Base-by-base conservation (phyloP, 2,797 vertebrate species). In the Mormyrops boulengeri region DNA sequence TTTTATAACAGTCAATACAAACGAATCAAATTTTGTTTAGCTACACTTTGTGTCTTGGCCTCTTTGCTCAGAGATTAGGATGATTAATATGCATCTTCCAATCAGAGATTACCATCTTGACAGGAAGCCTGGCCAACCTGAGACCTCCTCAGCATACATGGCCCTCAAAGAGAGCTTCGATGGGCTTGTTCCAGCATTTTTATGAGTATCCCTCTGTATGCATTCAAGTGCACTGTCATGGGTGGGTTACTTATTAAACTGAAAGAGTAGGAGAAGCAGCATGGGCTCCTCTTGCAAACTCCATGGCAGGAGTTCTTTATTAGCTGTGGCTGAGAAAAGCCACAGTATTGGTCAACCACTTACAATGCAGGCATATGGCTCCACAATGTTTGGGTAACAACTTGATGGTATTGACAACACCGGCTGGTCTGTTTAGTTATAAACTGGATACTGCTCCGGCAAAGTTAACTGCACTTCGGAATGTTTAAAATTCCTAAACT, bases 211-310 rank as follows among this genome's bases (percentile, higher is more conserved):
- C 41, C 44, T 47, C 44, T 55, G 85, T 22, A 11, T 82, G 41
- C 7, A 82, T 82, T 82, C 77, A 82, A 47, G 41, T 47, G 38
- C 77, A 47, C 41, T 82, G n/a, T 85, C n/a, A 85, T 85, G 1
- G 44, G 47, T 50, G 49, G 26, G 44, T 85, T 85, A 85, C 84
- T 85, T 52, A 85, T 85, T 52, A 85, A 85, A 85, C 14, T 85
- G 53, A 60, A 55, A 38, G 26, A 55, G 85, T 17, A 87, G 50
- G 50, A 55, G 3, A 4, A 41, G 14, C 30, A 87, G 50, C n/a
- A 85, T 30, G 47, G 11, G 22, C 22, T 26, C 49, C 17, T 52
- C 22, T 17, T 50, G 84, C n/a, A 57, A 57, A 57, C 52, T 87
- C 30, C 86, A 87, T 55, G 34, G 30, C 22, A n/a, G 26, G 7